Evolutionary conservation across 1,140 invertebrate genomes (phyloP).

Genomic region (Papilio dardanus): DNA sequence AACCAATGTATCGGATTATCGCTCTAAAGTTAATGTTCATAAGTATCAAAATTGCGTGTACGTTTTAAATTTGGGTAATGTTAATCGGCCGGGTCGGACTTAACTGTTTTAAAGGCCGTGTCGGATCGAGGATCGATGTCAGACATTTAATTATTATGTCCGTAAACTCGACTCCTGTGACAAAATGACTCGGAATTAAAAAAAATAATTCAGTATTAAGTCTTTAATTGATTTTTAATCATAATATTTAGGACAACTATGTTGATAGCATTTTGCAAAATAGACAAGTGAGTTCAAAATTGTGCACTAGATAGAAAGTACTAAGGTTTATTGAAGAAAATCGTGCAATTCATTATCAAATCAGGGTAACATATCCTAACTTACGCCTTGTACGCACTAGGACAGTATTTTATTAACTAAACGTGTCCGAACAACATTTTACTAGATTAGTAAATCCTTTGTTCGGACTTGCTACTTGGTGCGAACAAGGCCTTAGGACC

Average conservation of each 20-base stretch:
- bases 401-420: too few relatives aligned
- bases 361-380: too few relatives aligned
- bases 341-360: too few relatives aligned
- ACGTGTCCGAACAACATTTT: too few relatives aligned
- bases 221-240: neutral
- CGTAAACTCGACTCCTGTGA: conserved; percentile 8
- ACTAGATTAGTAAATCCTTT: too few relatives aligned
- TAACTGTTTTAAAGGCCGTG: conserved; percentile 32
- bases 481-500: too few relatives aligned
- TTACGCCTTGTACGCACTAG: too few relatives aligned
- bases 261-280: too few relatives aligned
- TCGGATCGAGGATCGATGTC: conserved; percentile 28
- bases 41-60: neutral
- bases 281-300: too few relatives aligned
- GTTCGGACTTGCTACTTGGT: too few relatives aligned
- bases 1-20: neutral
- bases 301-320: too few relatives aligned
- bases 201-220: neutral
- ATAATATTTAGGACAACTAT: neutral
- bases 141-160: conserved; percentile 26
- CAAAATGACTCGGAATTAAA: neutral
- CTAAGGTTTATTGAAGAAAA: too few relatives aligned
- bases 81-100: conserved; percentile 15
- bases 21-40: neutral
- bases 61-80: conserved; percentile 24